Conservation (phyloP, 2,113 vertebrate species). For the Nesoenas mayeri region DNA sequence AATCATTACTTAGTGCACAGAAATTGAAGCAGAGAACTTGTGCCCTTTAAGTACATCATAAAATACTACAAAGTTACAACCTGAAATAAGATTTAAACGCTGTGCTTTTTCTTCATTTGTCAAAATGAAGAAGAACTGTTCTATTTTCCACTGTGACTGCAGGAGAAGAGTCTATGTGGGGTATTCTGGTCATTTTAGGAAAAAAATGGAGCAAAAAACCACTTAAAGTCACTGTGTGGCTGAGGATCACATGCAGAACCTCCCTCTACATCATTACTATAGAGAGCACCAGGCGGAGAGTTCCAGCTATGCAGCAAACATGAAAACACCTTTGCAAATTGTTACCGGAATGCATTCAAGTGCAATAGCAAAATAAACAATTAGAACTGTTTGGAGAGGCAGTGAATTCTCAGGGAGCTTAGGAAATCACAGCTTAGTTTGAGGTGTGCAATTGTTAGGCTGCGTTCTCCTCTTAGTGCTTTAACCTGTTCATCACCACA, state of each 20-base stretch:
- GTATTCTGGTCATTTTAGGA: background rate
- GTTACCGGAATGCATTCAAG: background rate
- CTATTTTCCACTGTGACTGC: background rate
- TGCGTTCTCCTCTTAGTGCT: background rate
- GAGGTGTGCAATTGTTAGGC: background rate
- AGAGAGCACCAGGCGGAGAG: background rate
- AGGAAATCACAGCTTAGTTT: background rate
- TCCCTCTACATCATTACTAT: background rate
- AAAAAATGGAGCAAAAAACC: background rate
- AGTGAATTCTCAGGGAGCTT: background rate
- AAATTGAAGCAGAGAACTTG: background rate
- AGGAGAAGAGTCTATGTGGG: background rate
- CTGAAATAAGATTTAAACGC: background rate
- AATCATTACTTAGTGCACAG: constrained; percentile 3
- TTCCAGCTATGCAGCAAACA: background rate
- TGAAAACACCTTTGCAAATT: background rate
- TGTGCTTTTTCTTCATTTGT: constrained; percentile 20
- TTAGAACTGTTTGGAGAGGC: background rate
- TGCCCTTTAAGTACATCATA: constrained; percentile 2
- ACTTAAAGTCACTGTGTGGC: background rate
- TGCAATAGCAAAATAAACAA: constrained; percentile 22
- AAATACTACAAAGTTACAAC: background rate
- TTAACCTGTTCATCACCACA: background rate
- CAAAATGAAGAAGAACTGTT: background rate
- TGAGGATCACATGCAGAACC: background rate